Percentiles rank a stretch among this genome's conserved stretches.
phyloP scores from a whole-genome alignment of 1,140 invertebrate genomes.

The Bombus pyrosoma region DNA sequence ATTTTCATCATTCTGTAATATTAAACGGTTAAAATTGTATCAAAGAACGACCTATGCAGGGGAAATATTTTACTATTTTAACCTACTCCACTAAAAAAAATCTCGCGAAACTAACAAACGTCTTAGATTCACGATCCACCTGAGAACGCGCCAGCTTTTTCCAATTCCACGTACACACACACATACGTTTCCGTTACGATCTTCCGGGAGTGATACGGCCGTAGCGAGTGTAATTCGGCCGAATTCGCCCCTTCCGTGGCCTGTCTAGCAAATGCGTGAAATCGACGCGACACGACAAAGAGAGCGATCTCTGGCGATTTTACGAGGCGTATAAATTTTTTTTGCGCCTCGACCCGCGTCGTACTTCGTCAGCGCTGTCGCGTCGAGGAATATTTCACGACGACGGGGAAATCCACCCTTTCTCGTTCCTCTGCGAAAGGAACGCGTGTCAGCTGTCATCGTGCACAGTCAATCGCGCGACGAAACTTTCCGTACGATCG shows the following conservation, averaged over 20 bases:
- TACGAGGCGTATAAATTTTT: conserved; percentile 34
- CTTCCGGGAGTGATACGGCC: background rate
- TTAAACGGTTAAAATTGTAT: too few species aligned
- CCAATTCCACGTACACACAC: background rate
- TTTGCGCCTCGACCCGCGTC: conserved; percentile 21
- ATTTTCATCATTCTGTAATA: too few species aligned
- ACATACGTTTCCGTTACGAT: background rate
- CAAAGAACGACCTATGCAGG: too few species aligned
- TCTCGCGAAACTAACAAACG: too few species aligned
- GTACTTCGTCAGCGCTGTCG: conserved; percentile 39
- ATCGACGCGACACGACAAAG: background rate
- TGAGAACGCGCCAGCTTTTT: too few species aligned
- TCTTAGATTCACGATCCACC: too few species aligned
- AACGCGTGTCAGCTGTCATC: conserved; percentile 65
- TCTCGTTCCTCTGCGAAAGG: conserved; percentile 19
- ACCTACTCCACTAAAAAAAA: too few species aligned
- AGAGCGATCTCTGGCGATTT: background rate
- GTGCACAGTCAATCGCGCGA: conserved; percentile 43
- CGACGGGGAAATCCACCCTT: conserved; percentile 2
- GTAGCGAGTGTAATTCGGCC: conserved; percentile 1
- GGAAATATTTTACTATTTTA: too few species aligned
- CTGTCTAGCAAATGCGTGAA: conserved; percentile 16
- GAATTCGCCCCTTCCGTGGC: background rate
- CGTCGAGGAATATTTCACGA: conserved; percentile 38
- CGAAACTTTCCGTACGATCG: conserved; percentile 32